A percentile compares a stretch with the other conserved stretches of the same genome.
phyloP scores from a whole-genome alignment of 2,113 vertebrate genomes.

The Morone chrysops region DNA sequence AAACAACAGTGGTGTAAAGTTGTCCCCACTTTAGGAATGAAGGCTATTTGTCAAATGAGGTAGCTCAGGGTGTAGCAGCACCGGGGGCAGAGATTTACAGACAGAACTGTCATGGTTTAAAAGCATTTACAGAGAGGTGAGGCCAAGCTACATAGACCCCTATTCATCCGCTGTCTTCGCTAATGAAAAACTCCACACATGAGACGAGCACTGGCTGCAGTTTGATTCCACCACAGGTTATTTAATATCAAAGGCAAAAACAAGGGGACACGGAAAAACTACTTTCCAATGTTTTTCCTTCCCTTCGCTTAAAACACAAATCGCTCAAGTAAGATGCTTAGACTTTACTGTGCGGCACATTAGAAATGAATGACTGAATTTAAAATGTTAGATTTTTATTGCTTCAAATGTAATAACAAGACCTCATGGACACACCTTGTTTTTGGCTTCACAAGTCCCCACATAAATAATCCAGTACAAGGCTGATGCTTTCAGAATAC shows the following conservation, averaged over 20 bases:
- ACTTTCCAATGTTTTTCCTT: conserved; percentile 82
- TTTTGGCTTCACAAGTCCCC: conserved; percentile 75
- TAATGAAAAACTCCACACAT: conserved; percentile 81
- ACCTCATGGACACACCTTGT: conserved; percentile 83
- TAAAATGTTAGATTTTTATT: conserved; percentile 80
- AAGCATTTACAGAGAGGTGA: conserved; percentile 75
- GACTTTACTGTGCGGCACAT: conserved; percentile 58
- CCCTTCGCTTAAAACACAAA: conserved; percentile 69
- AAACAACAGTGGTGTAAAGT: conserved; percentile 59
- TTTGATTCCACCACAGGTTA: conserved; percentile 74
- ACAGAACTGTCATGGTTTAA: conserved; percentile 78
- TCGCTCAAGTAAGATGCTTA: conserved; percentile 70
- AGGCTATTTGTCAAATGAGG: conserved; percentile 73
- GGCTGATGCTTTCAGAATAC: conserved; percentile 79
- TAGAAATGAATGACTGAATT: conserved; percentile 79
- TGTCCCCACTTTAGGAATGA: conserved; percentile 68
- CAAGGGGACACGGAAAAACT: conserved; percentile 78
- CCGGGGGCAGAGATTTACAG: conserved; percentile 74
- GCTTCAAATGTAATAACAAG: conserved; percentile 78
- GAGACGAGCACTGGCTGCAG: conserved; percentile 67
- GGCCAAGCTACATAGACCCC: conserved; percentile 77
- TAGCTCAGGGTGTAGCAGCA: conserved; percentile 68
- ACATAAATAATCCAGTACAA: conserved; percentile 84
- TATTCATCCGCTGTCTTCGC: conserved; percentile 79
- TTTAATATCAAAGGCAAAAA: conserved; percentile 82